Base-by-base conservation (phyloP, 1,140 invertebrate species). In the Drosophila nannoptera region DNA sequence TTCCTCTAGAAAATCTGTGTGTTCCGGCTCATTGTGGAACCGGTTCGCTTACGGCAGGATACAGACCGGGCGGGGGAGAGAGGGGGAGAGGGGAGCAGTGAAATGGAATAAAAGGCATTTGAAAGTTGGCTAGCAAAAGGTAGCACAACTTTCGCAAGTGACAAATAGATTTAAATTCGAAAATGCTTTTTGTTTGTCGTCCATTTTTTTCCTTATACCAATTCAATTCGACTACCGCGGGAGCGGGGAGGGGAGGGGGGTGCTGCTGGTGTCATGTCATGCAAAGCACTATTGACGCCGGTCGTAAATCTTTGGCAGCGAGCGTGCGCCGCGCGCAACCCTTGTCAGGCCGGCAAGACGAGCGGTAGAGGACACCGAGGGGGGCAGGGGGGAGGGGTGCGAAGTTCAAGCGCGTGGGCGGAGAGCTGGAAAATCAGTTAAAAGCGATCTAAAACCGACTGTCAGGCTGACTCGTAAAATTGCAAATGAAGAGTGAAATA, bases 111-210 rank as follows among this genome's bases (percentile, higher is more conserved):
- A 43, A 48, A 54, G 59, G 22, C 22, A 22, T 22, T 40, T 56
- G 54, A 8, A 40, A 54, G 48, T 49, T 71, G 63, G 32, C 14
- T 32, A 9, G 29, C 52, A 62, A 81, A 86, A 87, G 81, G 81
- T 87, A 77, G 81, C 82, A 58, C 77, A 84, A 84, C 69, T 84
- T 86, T 84, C 50, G 70, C 81, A 86, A 86, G 82, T 86, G 81
- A 86, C 81, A 86, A 86, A 86, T 86, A 86, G 81, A 86, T 86
- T 86, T 86, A 86, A 86, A 86, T 87, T 86, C 76, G 82, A 87
- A 81, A 86, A 86, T 75, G 78, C 70, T 81, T 84, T 83, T 86
- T 69, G 50, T 70, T 68, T 65, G 73, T 56, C 52, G 54, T 22
- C 22, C 68, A 38, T 38, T 55, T 56, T 73, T 58, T 58, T 52